These are phyloP conservation scores for Machimus rusticus DNA, from an alignment of 2,888 invertebrate species.

Conservation along the genomic window DNA sequence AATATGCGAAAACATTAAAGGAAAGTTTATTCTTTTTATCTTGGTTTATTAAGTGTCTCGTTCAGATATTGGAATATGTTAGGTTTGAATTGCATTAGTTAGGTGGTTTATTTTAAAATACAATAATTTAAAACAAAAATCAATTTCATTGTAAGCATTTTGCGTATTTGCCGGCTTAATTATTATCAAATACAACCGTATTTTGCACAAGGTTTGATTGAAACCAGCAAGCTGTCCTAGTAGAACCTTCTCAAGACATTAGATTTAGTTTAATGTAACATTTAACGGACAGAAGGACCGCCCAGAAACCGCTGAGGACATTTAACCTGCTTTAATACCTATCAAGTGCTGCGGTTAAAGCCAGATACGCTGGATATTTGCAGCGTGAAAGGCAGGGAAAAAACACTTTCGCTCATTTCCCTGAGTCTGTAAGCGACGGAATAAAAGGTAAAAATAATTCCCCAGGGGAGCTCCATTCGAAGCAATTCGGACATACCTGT, in stretches of 20 bases:
- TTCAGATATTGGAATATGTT: too few relatives aligned
- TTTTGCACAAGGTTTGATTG: neutral
- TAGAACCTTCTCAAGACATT: neutral
- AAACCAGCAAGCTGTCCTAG: neutral
- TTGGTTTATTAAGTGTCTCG: too few relatives aligned
- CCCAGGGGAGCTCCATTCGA: neutral
- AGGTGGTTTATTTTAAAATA: too few relatives aligned
- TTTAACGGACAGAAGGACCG: neutral
- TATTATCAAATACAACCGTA: too few relatives aligned
- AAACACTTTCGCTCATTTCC: neutral
- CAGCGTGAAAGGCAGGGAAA: neutral
- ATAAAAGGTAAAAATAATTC: neutral
- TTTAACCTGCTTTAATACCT: neutral
- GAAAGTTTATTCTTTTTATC: too few relatives aligned
- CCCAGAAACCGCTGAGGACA: neutral
- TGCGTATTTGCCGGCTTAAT: too few relatives aligned
- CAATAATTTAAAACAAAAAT: too few relatives aligned
- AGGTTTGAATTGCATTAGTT: too few relatives aligned
- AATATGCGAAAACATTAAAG: too few relatives aligned
- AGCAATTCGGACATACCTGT: neutral
- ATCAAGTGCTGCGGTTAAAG: neutral
- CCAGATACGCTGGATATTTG: neutral
- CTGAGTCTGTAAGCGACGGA: neutral
- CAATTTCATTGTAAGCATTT: too few relatives aligned
- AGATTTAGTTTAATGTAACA: neutral